Evolutionary conservation across 2,888 invertebrate genomes (phyloP), one percentile per base, ranked within the genome.

Genomic region (Hypercompe scribonia): DNA sequence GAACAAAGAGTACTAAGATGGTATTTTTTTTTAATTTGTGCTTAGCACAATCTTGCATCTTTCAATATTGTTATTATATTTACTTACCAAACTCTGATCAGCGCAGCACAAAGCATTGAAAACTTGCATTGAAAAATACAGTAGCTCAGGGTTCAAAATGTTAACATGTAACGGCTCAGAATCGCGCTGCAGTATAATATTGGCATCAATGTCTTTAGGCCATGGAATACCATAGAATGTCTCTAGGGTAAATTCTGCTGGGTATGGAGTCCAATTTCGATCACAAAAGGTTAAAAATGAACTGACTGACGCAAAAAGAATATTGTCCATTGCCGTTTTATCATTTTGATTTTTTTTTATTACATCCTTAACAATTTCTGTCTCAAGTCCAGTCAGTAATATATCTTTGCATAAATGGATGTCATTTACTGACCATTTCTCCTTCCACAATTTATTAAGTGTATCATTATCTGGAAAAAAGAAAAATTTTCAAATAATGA

Each of bases 261-360:
- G 91, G 7, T 98, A 98, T 0, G 98, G 98, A 69, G 97, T 97
- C 96, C 98, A 99, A 92, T 99, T 99, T 71, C 96, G 96, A 90
- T 98, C 97, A 71, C 98, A 96, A 92, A 98, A 99, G 39, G 96
- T 96, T 69, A 97, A 94, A 42, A 98, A 92, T 80, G 97, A 96
- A 58, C 97, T 96, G 31, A 98, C 95, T 3, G 97, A 97, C 70
- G 96, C 90, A 70, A 94, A 88, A 24, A 97, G 89, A 80, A 97
- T 90, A 74, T 95, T 92, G 58, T 94, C 89, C 71, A 89, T 78
- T 33, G 82, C 80, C 33, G 73, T 81, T 15, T 76, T 75, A 78
- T 90, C 85, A 36, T 87, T 84, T 71, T 82, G 78, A 73, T 87
- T 76, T 63, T 75, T 86, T 81, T 90, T 92, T 77, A 94, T 72